Evolutionary conservation across 2,113 vertebrate genomes (phyloP), one percentile per base, ranked within the genome.

Genomic region (Drymodes brunneopygia): DNA sequence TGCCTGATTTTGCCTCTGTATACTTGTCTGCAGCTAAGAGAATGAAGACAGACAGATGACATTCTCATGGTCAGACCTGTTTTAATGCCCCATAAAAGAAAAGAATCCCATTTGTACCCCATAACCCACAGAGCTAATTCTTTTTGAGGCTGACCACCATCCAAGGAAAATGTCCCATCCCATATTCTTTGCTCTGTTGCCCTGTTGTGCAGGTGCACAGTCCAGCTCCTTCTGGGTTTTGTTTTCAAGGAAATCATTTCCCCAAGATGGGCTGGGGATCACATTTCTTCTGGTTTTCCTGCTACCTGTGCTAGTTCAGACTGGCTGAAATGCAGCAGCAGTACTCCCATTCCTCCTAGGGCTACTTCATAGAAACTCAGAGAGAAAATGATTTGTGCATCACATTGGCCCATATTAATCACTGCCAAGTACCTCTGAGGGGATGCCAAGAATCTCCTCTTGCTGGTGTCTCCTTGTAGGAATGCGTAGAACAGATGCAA

Each of bases 101-200:
- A 25, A 27, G 65, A 73, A 56, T 9, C 2, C 9, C 0, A 0
- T 2, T 2, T 11, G 19, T 22, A 56, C 9, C 7, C n/a, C 12
- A 8, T 17, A 44, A 51, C 2, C 21, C 6, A 1, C 8, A 31
- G 35, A 53, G 31, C 14, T 21, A n/a, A 47, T 58, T 21, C 27
- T 50, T 12, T 35, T n/a, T 51, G 50, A 69, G 42, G 7, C 23
- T 88, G 42, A 25, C 8, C 9, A 36, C 3, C 12, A 36, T 2
- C 15, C 19, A 80, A 36, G 44, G 13, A 21, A 86, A 42, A 54
- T 7, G 2, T 12, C 15, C 15, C 4, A 2, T 20, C 12, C 47
- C 1, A 0, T 50, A n/a, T 50, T 45, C 31, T 62, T 45, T n/a
- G 21, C 16, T 44, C 31, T 60, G 4, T 27, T 89, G 79, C 25